Conservation (phyloP, 2,888 invertebrate genomes). For the Leptura quadrifasciata region DNA sequence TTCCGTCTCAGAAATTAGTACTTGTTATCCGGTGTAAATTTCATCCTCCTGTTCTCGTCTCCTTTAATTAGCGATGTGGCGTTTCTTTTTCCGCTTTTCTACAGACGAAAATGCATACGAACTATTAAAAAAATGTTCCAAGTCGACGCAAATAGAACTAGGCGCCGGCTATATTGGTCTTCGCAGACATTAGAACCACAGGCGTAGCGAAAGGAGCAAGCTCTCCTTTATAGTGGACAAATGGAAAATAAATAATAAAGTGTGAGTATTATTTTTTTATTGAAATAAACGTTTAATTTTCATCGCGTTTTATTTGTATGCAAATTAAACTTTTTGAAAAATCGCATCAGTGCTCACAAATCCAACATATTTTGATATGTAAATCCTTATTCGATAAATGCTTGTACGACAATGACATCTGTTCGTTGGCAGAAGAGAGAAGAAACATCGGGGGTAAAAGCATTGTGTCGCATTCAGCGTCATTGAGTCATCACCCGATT, state of each 20-base stretch:
- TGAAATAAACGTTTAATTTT: not conserved
- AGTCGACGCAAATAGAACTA: conserved; percentile 12
- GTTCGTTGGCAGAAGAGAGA: conserved; percentile 12
- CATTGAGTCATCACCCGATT: conserved; percentile 38
- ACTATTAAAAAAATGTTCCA: conserved; percentile 12
- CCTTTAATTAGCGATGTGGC: not conserved
- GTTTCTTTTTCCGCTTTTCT: not conserved
- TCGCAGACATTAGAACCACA: not conserved
- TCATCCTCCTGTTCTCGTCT: not conserved
- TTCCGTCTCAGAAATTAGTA: not conserved
- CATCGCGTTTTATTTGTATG: not conserved
- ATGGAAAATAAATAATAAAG: not conserved
- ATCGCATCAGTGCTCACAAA: not conserved
- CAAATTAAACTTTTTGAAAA: not conserved
- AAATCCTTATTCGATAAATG: not conserved
- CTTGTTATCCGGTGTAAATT: not conserved
- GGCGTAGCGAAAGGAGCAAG: not conserved
- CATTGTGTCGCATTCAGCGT: conserved; percentile 31
- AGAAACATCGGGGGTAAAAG: not conserved
- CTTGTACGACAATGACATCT: not conserved
- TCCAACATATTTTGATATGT: not conserved
- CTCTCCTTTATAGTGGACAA: not conserved
- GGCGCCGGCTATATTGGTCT: conserved; percentile 10
- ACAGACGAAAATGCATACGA: not conserved
- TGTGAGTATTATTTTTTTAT: not conserved